phyloP scores from a whole-genome alignment of 2,888 invertebrate genomes.

The Pantelozetes paolii region DNA sequence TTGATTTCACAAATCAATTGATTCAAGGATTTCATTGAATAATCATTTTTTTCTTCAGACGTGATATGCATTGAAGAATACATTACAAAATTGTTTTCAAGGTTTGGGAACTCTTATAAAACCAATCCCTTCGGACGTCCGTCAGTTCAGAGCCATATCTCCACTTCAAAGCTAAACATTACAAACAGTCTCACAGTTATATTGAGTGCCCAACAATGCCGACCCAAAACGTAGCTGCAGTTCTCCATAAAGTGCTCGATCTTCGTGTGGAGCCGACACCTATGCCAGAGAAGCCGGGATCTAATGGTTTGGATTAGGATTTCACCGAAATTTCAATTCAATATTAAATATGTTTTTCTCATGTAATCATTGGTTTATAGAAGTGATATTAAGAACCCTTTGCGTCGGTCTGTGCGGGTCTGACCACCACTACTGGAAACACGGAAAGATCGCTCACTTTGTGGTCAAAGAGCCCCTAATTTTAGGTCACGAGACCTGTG shows the following conservation, averaged over 20 bases:
- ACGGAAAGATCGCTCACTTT: slow-evolving; percentile 55
- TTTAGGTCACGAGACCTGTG: slow-evolving; percentile 57
- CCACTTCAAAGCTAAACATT: background rate
- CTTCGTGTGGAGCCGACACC: slow-evolving; percentile 47
- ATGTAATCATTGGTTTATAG: no score
- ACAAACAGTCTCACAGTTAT: background rate
- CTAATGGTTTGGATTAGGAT: slow-evolving; percentile 40
- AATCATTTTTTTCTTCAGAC: no score
- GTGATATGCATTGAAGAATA: no score
- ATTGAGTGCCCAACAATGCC: background rate
- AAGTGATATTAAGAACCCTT: slow-evolving; percentile 44
- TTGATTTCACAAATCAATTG: no score
- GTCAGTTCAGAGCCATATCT: no score
- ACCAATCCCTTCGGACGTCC: no score
- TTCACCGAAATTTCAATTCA: background rate
- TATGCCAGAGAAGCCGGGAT: slow-evolving; percentile 42
- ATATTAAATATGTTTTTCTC: no score
- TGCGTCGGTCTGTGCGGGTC: slow-evolving; percentile 58
- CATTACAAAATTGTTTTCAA: no score
- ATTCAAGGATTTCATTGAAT: no score
- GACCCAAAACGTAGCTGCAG: slow-evolving; percentile 50
- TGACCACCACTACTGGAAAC: slow-evolving; percentile 56
- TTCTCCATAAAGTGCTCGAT: slow-evolving; percentile 50
- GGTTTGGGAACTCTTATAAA: no score
- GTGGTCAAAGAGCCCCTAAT: slow-evolving; percentile 55